Conservation (phyloP, 2,888 invertebrate genomes). For the Aleiodes leptofemur region DNA sequence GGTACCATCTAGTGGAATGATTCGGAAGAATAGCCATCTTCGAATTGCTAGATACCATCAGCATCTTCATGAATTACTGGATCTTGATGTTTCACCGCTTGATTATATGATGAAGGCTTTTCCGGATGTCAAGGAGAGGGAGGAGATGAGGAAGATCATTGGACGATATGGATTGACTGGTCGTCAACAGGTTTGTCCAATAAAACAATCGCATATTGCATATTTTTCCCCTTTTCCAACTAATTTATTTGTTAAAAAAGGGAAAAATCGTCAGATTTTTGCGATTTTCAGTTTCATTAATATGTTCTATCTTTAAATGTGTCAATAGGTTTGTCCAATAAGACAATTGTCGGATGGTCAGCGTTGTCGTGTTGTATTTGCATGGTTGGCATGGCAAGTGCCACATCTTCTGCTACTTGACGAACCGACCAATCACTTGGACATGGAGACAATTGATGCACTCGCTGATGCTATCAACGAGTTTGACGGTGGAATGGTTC, state of each 20-base stretch:
- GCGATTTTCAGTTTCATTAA: too few species aligned
- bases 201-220: too few species aligned
- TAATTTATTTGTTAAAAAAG: too few species aligned
- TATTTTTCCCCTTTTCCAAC: too few species aligned
- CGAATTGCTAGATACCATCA: constrained; percentile 99
- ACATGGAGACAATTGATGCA: constrained; percentile 99
- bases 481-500: constrained; percentile 98
- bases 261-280: too few species aligned
- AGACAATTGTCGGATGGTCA: constrained; percentile 98
- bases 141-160: constrained; percentile 99
- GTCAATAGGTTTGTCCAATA: constrained; percentile 96
- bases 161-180: constrained; percentile 98
- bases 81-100: constrained; percentile 94
- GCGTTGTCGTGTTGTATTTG: constrained; percentile 98
- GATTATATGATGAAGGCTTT: constrained; percentile 99
- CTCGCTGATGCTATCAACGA: constrained; percentile 98
- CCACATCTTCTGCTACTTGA: constrained; percentile 94
- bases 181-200: constrained; percentile 85
- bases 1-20: constrained; percentile 96
- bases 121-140: constrained; percentile 97
- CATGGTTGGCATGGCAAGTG: constrained; percentile 98
- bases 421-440: constrained; percentile 95
- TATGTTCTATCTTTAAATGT: too few species aligned
- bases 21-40: constrained; percentile 98
- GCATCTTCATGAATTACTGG: constrained; percentile 97